Base-by-base conservation (phyloP, 2,797 vertebrate species). In the Leptodactylus fallax region DNA sequence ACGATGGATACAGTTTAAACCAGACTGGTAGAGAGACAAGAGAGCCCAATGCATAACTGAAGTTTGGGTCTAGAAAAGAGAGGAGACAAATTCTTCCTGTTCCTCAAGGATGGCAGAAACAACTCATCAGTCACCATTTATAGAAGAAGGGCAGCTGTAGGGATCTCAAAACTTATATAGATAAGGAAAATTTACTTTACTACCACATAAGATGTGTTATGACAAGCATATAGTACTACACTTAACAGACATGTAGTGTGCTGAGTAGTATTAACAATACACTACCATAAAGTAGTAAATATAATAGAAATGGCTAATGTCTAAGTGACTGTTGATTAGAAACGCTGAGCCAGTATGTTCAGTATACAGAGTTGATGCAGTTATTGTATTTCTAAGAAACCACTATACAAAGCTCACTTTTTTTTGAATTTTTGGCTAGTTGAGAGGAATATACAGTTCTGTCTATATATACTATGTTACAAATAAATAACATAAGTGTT, bases 1-100 rank as follows among this genome's bases (percentile, higher is more conserved):
- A 36, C 36, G 4, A 36, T 14, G 71, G 81, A 81, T 79, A 87
- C 45, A 27, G 53, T 69, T 79, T 79, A 47, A 60, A 58, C 16
- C 27, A 86, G 60, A 86, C 76, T 67, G 23, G 55, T 11, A 56
- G 45, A 78, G 49, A 86, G 85, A 86, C 78, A 87, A 87, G 65
- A 65, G 85, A 65, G 71, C 45, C 51, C 60, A 78, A 81, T 80
- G 85, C 65, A 53, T 81, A 45, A 69, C 85, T 81, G 77, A 87
- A 56, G 36, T 81, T 53, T 86, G 77, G 27, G 49, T 87, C 45
- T 87, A 72, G 36, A 4, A 4, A 36, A 36, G 36, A 36, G 36
- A 87, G 21, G 53, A 74, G 85, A 87, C 21, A 56, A 23, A 65
- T 13, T 81, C 63, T 86, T 77, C 53, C 85, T 81, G 47, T n/a